These are phyloP conservation scores for Phorcus lineatus DNA, from an alignment of 2,888 invertebrate species.

Conservation along the genomic window DNA sequence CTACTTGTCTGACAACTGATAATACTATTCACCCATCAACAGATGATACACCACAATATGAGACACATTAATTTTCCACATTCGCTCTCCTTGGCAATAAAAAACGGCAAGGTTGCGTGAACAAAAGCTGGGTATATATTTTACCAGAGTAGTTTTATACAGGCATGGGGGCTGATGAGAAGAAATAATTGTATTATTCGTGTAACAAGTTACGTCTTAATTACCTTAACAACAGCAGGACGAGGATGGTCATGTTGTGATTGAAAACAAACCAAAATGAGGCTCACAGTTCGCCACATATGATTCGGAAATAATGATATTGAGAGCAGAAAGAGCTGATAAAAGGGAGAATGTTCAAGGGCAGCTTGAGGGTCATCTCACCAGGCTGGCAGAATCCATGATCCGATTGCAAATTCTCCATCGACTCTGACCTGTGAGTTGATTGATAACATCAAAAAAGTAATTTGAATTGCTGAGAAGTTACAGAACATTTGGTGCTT, in stretches of 20 bases:
- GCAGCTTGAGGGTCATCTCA: no score
- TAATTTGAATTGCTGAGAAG: neutral
- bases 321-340: no score
- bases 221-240: neutral
- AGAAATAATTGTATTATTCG: neutral
- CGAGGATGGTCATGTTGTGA: neutral
- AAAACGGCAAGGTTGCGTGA: constrained; percentile 7
- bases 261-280: neutral
- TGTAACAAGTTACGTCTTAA: neutral
- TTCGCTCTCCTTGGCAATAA: neutral
- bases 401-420: neutral
- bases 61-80: neutral
- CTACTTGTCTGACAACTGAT: constrained; percentile 4
- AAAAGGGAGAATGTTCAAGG: no score
- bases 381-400: neutral
- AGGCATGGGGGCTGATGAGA: neutral
- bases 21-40: neutral
- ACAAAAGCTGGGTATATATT: neutral
- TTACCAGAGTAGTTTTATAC: neutral
- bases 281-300: neutral
- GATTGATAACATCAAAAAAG: neutral
- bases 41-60: constrained; percentile 11
- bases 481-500: no score
- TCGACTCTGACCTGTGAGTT: neutral
- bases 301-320: neutral